Evolutionary conservation across 1,140 invertebrate species (phyloP), one percentile per base, ranked within the genome.

Genomic region (Caenorhabditis remanei): DNA sequence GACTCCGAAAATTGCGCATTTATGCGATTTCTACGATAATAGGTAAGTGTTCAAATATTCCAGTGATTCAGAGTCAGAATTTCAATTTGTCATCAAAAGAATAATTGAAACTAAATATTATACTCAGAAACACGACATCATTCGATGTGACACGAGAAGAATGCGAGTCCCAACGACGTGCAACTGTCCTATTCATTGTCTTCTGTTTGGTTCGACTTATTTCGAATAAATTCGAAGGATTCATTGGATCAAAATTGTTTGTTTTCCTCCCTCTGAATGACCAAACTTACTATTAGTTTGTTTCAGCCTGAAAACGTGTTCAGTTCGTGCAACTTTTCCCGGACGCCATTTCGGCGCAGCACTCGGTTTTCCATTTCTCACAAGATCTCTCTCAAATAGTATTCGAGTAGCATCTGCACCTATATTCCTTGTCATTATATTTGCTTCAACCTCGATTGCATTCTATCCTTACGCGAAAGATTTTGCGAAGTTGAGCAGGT

Each of bases 161-260:
- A 53, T 85, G 85, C 46, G 67, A 75, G 24, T 71, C 85, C 21
- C 85, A 85, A 40, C 2, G 85, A 55, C 46, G 67, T 16, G 67
- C 85, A 13, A 85, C 85, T 19, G 46, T 85, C 16, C 65, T 85
- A 9, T 85, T 85, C 67, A 79, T 85, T 24, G 85, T 85, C 19
- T 85, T 85, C 67, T 85, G 85, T 85, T 41, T 85, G 24, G 65
- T 85, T 75, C 85, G 85, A 32, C 46, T 85, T 0, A 53, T 85
- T 67, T 85, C 85, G 3, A 65, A 85, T 50, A 85, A 85, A 85
- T 85, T 65, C n/a, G 85, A 85, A 32, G 40, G 61, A 4, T 85
- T 61, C 65, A 48, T 85, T 50, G 46, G 63, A 40, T 40, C 85
- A 4, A 71, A 67, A 85, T 65, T 32, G 85, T 85, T 50, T 7